Base-by-base conservation (phyloP, 2,797 vertebrate genomes). In the Echeneis naucrates region DNA sequence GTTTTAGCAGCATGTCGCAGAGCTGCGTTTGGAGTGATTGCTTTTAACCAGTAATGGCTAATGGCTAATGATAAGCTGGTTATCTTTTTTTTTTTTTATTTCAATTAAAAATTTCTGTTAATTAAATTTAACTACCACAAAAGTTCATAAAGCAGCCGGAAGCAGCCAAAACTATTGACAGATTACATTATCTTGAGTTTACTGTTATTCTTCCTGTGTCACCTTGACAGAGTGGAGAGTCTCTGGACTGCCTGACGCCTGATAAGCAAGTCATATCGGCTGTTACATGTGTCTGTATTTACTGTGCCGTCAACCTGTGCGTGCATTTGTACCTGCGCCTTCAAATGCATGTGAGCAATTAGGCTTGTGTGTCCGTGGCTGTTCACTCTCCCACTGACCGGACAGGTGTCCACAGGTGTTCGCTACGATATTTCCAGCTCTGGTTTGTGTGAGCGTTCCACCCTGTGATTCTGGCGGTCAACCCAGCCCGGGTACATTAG, bases 361-460 rank as follows among this genome's bases (percentile, higher is more conserved):
- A 72, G n/a, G 57, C 51, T 24, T 65, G 40, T 78, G 32, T 72
- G 62, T 74, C 56, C 78, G 67, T 60, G 24, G 12, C 42, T 68
- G 51, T 54, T 68, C 42, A 23, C 44, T 82, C 63, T 54, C 60
- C 57, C 69, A 82, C 74, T 78, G 63, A 66, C 73, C 65, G 69
- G 27, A 81, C 67, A 64, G 75, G 78, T 70, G 68, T 63, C 55
- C 48, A 74, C 44, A 77, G 52, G 58, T 83, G 68, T 84, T 90
- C 86, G 73, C 77, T 76, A 62, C 72, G 66, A 69, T 80, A 80
- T 85, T 84, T 82, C 53, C 72, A 86, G 68, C 63, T 59, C 59
- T 72, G 62, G 70, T 80, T 80, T 83, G 57, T 85, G 71, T 83
- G 66, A 76, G 51, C 48, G 44, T 33, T 32, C 51, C 35, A 52